Evolutionary conservation across 2,888 invertebrate genomes (phyloP), one percentile per base, ranked within the genome.

Genomic region (Alentia gelatinosa): DNA sequence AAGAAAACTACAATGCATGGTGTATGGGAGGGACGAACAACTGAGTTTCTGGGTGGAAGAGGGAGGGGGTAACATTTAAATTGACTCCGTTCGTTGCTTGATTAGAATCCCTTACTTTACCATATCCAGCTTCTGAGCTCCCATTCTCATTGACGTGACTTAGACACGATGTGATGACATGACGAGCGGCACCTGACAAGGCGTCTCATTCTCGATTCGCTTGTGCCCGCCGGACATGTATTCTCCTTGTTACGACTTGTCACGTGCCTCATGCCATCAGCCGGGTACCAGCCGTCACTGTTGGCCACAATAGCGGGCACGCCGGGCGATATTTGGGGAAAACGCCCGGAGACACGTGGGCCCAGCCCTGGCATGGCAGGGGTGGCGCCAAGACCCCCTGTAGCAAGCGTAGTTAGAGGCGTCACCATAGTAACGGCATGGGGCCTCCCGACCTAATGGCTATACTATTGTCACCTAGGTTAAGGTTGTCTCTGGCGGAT

Each of bases 381-480:
- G 68, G 68, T 12, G 3, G 33, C 1, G n/a, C 30, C 26, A 12
- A 12, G n/a, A 30, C 26, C 68, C n/a, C 68, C 68, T 68, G 30
- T 3, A 68, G 68, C 68, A 26, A n/a, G 23, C 56, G n/a, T 56
- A 19, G 56, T 56, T 56, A 56, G 7, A 47, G 56, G 4, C 68
- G 68, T 68, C 68, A 68, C 68, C 68, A 68, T 68, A 68, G 68
- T n/a, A 68, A 68, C 68, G 33, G 68, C 68, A 68, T 4, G 68
- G 30, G 30, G 30, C 3, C 26, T 30, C 4, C 1, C n/a, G 68
- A 68, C 68, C 68, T 68, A 68, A 68, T 68, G 68, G 68, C 68
- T 68, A 68, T 68, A 68, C 68, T 30, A 68, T 68, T 68, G 68
- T 68, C 1, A 12, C 30, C 26, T 26, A 30, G 68, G n/a, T 68